Evolutionary conservation across 1,140 invertebrate species (phyloP).

Genomic region (Eulimnadia texana): DNA sequence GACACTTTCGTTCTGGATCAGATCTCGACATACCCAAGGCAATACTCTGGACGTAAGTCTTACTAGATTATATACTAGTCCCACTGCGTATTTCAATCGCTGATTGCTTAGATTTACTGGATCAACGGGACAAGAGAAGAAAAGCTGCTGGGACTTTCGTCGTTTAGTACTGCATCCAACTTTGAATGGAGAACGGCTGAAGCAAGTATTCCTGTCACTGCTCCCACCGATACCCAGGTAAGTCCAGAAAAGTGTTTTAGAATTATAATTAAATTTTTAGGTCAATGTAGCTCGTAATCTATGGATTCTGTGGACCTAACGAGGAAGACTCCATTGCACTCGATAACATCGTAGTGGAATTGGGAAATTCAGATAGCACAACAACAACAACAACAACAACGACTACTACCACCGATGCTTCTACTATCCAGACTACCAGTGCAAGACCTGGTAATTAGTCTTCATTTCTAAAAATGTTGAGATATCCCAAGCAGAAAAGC

Average conservation of each 20-base stretch:
- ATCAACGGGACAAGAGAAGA: background rate
- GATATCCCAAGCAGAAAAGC: too few relatives aligned
- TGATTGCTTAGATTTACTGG: background rate
- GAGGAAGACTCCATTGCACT: background rate
- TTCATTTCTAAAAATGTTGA: too few relatives aligned
- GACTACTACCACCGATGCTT: too few relatives aligned
- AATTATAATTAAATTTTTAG: background rate
- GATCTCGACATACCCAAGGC: background rate
- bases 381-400: background rate
- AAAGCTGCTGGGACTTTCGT: background rate
- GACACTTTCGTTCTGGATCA: background rate
- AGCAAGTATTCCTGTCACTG: background rate
- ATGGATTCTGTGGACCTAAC: background rate
- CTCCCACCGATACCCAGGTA: background rate
- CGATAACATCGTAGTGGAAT: background rate
- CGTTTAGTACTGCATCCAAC: background rate
- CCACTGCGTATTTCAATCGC: background rate
- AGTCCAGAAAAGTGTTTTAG: background rate
- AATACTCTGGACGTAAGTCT: background rate
- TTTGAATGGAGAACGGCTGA: background rate
- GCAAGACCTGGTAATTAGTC: too few relatives aligned
- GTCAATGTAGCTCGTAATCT: background rate
- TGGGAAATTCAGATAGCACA: background rate
- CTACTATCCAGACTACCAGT: too few relatives aligned
- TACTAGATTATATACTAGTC: too few relatives aligned